Base-by-base conservation (phyloP, 2,113 vertebrate genomes). In the Pipa parva region DNA sequence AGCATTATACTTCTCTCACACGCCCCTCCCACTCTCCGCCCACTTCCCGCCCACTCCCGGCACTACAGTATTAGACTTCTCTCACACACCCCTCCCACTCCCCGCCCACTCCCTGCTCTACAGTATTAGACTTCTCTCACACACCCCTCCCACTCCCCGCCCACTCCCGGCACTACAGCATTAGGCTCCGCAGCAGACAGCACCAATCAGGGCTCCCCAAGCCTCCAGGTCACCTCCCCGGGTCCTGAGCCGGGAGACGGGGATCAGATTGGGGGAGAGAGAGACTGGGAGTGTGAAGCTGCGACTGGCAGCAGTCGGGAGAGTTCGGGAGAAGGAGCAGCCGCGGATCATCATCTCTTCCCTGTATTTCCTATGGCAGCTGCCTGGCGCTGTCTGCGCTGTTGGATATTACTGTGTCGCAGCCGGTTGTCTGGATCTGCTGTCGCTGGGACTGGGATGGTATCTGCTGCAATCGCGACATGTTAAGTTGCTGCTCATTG, bases 381-480 rank as follows among this genome's bases (percentile, higher is more conserved):
- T 31, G 13, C 17, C 20, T 26, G 8, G 17, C 1, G 27, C 28
- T 10, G 15, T 20, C 8, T 55, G 25, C n/a, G 26, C 63, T 39
- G 27, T 52, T 13, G 49, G 49, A 52, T 52, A 2, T 11, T 21
- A 18, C 57, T 46, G 24, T 64, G 59, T 55, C 46, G 57, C 65
- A 36, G 57, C 27, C 63, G 26, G 55, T 31, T 46, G 28, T 51
- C 46, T 75, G 75, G 74, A 75, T 70, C 72, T 71, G 29, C 37
- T 36, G 28, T 72, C 51, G 1, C 63, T 52, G 59, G 71, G 61
- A 28, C 61, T 58, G 56, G 37, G 37, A 33, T 62, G 67, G 60
- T 61, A 65, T 76, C 60, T 56, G 54, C 60, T 56, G 54, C 39
- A 75, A 56, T 59, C 77, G 60, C 72, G 81, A 75, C 76, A 79